Evolutionary conservation across 2,797 vertebrate species (phyloP).

Genomic region (Chelonia mydas): DNA sequence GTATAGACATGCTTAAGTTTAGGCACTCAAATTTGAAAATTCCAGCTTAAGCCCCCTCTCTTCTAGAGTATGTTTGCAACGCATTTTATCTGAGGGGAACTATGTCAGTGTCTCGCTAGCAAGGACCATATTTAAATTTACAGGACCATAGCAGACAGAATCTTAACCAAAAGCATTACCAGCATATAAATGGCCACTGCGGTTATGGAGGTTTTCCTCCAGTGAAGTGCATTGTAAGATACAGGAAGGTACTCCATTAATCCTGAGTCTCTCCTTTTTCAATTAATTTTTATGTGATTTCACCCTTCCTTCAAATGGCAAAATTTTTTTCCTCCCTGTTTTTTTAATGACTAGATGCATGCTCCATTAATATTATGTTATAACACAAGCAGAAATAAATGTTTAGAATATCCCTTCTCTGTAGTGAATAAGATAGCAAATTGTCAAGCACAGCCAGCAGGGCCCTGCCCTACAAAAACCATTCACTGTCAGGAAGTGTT

Average conservation of each 20-base stretch:
- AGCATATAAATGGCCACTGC: background rate
- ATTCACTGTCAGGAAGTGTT: background rate
- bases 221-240: background rate
- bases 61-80: background rate
- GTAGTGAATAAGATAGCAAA: background rate
- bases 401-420: background rate
- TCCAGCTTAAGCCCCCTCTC: background rate
- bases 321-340: background rate
- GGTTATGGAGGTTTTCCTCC: background rate
- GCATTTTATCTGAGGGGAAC: background rate
- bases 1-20: background rate
- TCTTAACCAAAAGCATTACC: background rate
- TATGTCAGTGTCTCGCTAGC: background rate
- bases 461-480: background rate
- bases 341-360: fast-evolving
- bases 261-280: background rate
- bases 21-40: background rate
- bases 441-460: background rate
- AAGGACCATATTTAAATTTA: background rate
- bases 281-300: background rate
- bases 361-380: background rate
- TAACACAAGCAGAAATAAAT: background rate
- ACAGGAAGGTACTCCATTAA: background rate
- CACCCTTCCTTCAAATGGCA: background rate
- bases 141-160: background rate